These are phyloP conservation scores for Laticauda laticaudata DNA, from an alignment of 2,113 vertebrate species.

Conservation along the genomic window DNA sequence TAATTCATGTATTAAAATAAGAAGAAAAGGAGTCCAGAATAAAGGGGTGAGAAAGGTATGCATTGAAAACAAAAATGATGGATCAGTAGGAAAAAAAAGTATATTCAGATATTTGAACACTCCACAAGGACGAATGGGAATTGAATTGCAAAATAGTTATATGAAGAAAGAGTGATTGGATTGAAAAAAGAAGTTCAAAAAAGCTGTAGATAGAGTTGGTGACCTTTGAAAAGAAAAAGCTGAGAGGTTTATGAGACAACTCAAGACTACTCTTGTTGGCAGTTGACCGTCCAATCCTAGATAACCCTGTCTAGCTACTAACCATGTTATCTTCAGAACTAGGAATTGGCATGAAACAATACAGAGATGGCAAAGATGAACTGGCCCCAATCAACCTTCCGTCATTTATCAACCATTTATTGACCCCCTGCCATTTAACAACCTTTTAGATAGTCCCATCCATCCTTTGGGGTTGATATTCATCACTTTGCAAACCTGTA, in stretches of 20 bases:
- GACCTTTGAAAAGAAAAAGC: background rate
- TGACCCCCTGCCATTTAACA: background rate
- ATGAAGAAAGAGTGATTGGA: background rate
- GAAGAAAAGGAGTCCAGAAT: background rate
- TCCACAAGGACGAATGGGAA: background rate
- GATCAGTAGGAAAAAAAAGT: background rate
- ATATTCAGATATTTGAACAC: background rate
- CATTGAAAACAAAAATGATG: background rate
- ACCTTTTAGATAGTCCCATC: background rate
- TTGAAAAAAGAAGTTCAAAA: background rate
- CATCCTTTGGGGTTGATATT: background rate
- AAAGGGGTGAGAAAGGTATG: background rate
- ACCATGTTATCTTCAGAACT: background rate
- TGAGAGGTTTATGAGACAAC: background rate
- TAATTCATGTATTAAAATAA: background rate
- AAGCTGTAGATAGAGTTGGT: background rate
- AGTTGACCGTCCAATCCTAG: background rate
- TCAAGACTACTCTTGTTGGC: background rate
- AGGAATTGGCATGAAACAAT: background rate
- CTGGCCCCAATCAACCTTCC: background rate
- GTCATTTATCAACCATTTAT: background rate
- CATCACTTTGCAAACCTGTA: background rate
- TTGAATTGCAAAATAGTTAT: background rate
- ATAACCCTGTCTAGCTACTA: background rate
- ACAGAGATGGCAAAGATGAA: background rate